Evolutionary conservation across 2,888 invertebrate species (phyloP).

Genomic region (Brachypalpus laphriformis): DNA sequence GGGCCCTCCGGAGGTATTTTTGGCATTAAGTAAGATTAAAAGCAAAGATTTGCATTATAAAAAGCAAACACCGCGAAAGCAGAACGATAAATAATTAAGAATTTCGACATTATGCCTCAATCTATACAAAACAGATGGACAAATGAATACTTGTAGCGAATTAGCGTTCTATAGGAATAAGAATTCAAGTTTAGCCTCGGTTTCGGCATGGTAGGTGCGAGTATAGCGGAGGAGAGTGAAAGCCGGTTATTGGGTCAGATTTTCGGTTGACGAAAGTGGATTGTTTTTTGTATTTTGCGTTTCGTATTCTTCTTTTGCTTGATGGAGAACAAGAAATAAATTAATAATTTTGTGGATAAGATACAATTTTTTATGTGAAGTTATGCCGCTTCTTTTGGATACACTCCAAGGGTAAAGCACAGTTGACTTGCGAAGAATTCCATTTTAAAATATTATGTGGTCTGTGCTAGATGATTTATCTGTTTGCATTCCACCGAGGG

Average conservation of each 20-base stretch:
- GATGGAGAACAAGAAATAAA: background rate
- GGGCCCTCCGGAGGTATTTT: background rate
- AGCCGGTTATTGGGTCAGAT: slow-evolving; percentile 49
- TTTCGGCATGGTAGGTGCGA: background rate
- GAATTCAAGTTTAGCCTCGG: background rate
- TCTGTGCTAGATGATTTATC: background rate
- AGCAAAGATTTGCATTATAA: background rate
- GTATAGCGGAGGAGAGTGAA: slow-evolving; percentile 29
- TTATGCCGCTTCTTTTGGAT: background rate
- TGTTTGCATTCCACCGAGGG: slow-evolving; percentile 3
- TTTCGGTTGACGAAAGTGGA: slow-evolving; percentile 22
- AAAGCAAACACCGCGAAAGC: background rate
- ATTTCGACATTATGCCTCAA: slow-evolving; percentile 16
- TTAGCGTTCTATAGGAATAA: background rate
- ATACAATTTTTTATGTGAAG: background rate
- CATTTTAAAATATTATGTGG: background rate
- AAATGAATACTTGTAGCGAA: background rate
- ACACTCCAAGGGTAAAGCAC: slow-evolving; percentile 1
- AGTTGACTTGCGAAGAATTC: background rate
- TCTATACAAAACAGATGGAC: background rate
- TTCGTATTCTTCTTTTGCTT: background rate
- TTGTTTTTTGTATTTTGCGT: background rate
- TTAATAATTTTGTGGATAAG: background rate
- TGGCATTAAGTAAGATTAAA: background rate
- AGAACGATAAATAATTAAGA: background rate